Percentiles rank a stretch among this genome's conserved stretches.
These are phyloP conservation scores for Spisula subtruncata DNA, from an alignment of 2,888 invertebrate genomes.

Conservation along the genomic window DNA sequence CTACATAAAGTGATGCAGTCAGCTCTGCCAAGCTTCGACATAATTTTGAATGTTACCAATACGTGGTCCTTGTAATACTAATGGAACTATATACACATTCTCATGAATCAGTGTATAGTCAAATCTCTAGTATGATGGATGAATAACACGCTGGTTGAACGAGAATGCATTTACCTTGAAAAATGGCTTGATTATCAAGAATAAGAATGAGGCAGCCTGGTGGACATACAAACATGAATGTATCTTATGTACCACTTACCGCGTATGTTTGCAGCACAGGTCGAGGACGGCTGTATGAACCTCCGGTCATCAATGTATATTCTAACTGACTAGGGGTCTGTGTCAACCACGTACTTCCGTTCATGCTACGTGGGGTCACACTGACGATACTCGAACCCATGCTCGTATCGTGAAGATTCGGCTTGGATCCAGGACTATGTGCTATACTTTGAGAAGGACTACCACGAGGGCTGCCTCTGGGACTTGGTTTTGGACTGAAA, in stretches of 20 bases:
- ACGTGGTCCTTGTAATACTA: too few relatives aligned
- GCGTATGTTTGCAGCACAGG: constrained; percentile 82
- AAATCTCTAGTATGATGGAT: too few relatives aligned
- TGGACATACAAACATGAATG: background rate
- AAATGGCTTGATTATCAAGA: too few relatives aligned
- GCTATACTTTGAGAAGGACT: constrained; percentile 55
- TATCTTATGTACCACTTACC: constrained; percentile 59
- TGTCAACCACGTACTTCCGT: constrained; percentile 76
- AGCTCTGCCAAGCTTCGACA: too few relatives aligned
- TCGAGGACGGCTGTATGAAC: constrained; percentile 76
- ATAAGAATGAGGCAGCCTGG: too few relatives aligned
- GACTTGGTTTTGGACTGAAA: constrained; percentile 73
- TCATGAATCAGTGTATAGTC: too few relatives aligned
- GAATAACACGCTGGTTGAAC: too few relatives aligned
- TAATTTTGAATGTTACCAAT: too few relatives aligned
- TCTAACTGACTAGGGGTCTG: constrained; percentile 68
- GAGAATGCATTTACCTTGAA: too few relatives aligned
- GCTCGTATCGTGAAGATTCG: constrained; percentile 69
- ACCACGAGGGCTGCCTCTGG: constrained; percentile 64
- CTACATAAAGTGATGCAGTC: too few relatives aligned
- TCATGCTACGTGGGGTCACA: constrained; percentile 77
- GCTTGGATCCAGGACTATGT: constrained; percentile 57
- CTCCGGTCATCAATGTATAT: constrained; percentile 73
- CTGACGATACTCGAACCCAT: constrained; percentile 80
- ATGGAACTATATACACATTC: too few relatives aligned